Conservation (phyloP, 1,140 invertebrate genomes). For the Pseudomyrmex dendroicus region DNA sequence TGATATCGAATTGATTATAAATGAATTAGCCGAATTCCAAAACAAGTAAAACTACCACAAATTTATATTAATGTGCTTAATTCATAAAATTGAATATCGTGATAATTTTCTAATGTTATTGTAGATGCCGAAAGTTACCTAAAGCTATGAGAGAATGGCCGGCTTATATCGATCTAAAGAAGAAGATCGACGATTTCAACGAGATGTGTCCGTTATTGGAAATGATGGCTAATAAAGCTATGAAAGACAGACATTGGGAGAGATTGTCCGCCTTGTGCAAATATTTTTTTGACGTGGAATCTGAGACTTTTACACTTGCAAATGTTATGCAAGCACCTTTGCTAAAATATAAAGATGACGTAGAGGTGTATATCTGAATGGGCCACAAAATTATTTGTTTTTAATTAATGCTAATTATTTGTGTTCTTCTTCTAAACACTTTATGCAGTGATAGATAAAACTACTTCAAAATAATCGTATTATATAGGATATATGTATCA, state of each 20-base stretch:
- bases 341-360: slow-evolving; percentile 93
- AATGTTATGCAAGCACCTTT: slow-evolving; percentile 94
- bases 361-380: slow-evolving; percentile 87
- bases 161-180: slow-evolving; percentile 93
- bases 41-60: slow-evolving; percentile 86
- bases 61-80: not conserved
- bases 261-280: slow-evolving; percentile 90
- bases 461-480: not conserved
- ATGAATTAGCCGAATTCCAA: slow-evolving; percentile 93
- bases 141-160: slow-evolving; percentile 95
- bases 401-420: not conserved
- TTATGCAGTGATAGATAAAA: not conserved
- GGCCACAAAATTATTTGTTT: not conserved
- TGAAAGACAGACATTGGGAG: slow-evolving; percentile 95
- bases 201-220: slow-evolving; percentile 94
- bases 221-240: slow-evolving; percentile 95
- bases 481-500: slow-evolving; percentile 93
- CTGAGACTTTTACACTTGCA: slow-evolving; percentile 91
- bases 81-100: too few species aligned
- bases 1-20: slow-evolving; percentile 92
- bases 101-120: slow-evolving; percentile 7
- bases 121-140: slow-evolving; percentile 91
- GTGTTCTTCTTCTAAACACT: slow-evolving; percentile 10
- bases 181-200: slow-evolving; percentile 96
- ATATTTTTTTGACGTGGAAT: slow-evolving; percentile 92